Evolutionary conservation across 2,797 vertebrate species (phyloP), one percentile per base, ranked within the genome.

Genomic region (Cossypha polioptera): DNA sequence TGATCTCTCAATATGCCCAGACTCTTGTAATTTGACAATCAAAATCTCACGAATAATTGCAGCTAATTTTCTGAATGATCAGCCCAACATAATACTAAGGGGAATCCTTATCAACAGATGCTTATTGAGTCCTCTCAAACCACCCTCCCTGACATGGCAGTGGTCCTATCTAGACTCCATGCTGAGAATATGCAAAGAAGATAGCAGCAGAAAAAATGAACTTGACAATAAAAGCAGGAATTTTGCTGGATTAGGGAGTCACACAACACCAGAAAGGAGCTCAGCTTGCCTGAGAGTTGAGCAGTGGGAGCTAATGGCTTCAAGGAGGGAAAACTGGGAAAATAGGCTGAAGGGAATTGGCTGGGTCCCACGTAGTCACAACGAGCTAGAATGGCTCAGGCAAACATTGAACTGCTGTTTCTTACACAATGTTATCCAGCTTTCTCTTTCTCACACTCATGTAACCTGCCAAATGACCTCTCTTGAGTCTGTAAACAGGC

Each of bases 241-340:
- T 5, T 53, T 85, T 53, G 13, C 20, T 55, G 21, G 28, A 82
- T 55, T 72, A 43, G 9, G 9, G 31, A 43, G 21, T 67, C 74
- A n/a, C 9, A 59, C 9, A 19, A 88, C 24, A 51, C 25, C 40
- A 42, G 25, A 58, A 58, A 78, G 50, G 22, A 79, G n/a, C 15
- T 80, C 8, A 4, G 10, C 26, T 31, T 83, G 20, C 24, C 73
- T 40, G 66, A 50, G 45, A 87, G 48, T 18, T 36, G 4, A 89
- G 26, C 8, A 13, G 48, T 42, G 24, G 26, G 21, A 86, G 13
- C 7, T 36, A 13, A 25, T 15, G 11, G 31, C 62, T 81, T 48
- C 0, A 0, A 68, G 18, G 4, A 48, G 17, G 14, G 42, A 74
- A 62, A 63, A 40, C 0, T 3, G 19, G 10, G 1, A 74, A 62